phyloP scores from a whole-genome alignment of 2,113 vertebrate genomes.

The Hyperopisus bebe region DNA sequence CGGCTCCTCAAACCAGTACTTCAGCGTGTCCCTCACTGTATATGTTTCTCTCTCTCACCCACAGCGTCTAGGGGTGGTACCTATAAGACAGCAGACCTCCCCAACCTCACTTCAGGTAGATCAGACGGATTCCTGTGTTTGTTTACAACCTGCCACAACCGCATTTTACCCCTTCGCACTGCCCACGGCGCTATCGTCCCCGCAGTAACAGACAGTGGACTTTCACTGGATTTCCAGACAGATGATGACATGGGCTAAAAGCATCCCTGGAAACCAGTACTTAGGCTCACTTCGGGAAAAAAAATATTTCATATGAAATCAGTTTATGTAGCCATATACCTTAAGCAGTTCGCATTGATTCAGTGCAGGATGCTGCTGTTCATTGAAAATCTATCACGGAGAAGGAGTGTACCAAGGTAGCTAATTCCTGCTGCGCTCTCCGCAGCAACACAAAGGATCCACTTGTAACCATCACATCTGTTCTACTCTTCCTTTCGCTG shows the following conservation, averaged over 20 bases:
- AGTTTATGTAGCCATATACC: not conserved
- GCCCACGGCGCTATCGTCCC: not conserved
- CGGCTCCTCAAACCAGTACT: conserved; percentile 2
- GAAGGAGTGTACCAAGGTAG: conserved; percentile 37
- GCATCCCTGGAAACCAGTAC: not conserved
- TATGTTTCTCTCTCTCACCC: conserved; percentile 27
- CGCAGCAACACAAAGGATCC: conserved; percentile 30
- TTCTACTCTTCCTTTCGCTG: conserved; percentile 32
- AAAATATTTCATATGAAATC: not conserved
- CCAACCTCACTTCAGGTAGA: conserved; percentile 32
- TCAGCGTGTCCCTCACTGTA: not conserved
- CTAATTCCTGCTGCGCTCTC: conserved; percentile 44
- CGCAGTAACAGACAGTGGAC: conserved; percentile 10
- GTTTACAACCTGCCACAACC: conserved; percentile 54
- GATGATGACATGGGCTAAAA: not conserved
- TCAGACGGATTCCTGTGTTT: conserved; percentile 40
- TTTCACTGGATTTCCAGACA: not conserved
- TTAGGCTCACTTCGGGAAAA: not conserved
- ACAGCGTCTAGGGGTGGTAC: conserved; percentile 39
- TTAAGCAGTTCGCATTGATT: not conserved
- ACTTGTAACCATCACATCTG: conserved; percentile 16
- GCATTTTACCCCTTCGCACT: conserved; percentile 39
- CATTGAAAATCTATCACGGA: conserved; percentile 28
- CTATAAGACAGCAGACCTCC: conserved; percentile 33
- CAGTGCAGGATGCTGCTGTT: conserved; percentile 1